Conservation (phyloP, 2,888 invertebrate species). For the Prosapia bicincta region DNA sequence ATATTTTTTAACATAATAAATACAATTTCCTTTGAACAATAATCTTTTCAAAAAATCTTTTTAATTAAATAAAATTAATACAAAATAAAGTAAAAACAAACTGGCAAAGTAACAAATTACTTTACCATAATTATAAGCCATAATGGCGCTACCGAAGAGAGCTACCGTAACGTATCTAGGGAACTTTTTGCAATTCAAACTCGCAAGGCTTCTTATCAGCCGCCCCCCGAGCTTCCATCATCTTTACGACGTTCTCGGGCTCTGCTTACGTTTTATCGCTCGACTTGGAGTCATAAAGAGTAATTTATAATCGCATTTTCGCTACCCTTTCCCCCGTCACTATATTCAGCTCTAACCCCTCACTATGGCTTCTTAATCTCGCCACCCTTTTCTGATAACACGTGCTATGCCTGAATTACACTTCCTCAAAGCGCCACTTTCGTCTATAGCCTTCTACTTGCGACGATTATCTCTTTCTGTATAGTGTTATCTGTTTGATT, state of each 20-base stretch:
- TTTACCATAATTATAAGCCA: too few species aligned
- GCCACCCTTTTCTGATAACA: slow-evolving; percentile 19
- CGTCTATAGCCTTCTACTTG: not conserved
- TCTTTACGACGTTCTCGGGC: slow-evolving; percentile 23
- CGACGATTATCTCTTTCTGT: not conserved
- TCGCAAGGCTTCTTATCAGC: slow-evolving; percentile 28
- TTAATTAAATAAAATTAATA: too few species aligned
- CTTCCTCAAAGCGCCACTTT: not conserved
- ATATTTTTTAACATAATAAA: too few species aligned
- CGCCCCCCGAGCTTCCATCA: slow-evolving; percentile 24
- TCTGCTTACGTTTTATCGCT: slow-evolving; percentile 26
- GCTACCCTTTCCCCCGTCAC: slow-evolving; percentile 24
- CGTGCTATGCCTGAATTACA: not conserved
- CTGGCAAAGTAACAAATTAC: too few species aligned
- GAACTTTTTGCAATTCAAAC: slow-evolving; percentile 29
- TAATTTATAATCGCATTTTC: slow-evolving; percentile 32
- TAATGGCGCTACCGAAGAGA: too few species aligned
- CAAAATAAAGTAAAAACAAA: too few species aligned
- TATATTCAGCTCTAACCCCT: not conserved
- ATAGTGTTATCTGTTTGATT: not conserved
- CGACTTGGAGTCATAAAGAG: slow-evolving; percentile 30
- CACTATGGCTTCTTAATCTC: slow-evolving; percentile 24
- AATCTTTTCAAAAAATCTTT: too few species aligned
- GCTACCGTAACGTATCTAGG: slow-evolving; percentile 11
- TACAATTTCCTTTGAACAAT: too few species aligned